These are phyloP conservation scores for Drosophila meridiana DNA, from an alignment of 2,888 invertebrate genomes.

Conservation along the genomic window DNA sequence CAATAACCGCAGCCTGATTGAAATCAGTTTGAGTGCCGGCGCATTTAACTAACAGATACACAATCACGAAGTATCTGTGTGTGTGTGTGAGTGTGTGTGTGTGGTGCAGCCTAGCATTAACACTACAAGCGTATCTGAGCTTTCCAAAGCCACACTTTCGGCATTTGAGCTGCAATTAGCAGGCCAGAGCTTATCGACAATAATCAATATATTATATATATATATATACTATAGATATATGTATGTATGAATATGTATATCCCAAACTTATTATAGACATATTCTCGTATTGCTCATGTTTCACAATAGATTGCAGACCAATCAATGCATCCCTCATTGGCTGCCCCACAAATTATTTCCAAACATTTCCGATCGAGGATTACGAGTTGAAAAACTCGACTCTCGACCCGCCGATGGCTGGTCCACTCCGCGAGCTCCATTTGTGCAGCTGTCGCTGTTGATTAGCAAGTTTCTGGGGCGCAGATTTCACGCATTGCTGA, in stretches of 20 bases:
- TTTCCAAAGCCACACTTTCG: background rate
- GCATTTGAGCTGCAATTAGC: slow-evolving; percentile 23
- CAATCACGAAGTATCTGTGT: background rate
- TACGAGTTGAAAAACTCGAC: background rate
- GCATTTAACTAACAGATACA: slow-evolving; percentile 25
- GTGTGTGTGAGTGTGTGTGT: background rate
- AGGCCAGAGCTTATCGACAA: background rate
- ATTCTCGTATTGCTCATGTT: background rate
- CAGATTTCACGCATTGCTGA: slow-evolving; percentile 18
- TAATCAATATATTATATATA: background rate
- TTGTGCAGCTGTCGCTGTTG: slow-evolving; percentile 56
- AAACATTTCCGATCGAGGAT: background rate
- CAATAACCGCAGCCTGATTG: slow-evolving; percentile 64
- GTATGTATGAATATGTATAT: background rate
- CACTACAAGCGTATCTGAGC: background rate
- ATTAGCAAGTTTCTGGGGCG: slow-evolving; percentile 60
- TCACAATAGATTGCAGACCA: background rate
- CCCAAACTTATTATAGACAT: background rate
- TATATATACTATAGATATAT: too few species aligned
- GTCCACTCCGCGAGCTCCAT: slow-evolving; percentile 1
- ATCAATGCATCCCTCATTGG: background rate
- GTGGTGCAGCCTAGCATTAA: slow-evolving; percentile 2
- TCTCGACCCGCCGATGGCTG: background rate
- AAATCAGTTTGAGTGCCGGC: slow-evolving; percentile 49
- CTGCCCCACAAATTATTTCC: background rate